Base-by-base conservation (phyloP, 2,888 invertebrate species). In the Platycheirus rosarum region DNA sequence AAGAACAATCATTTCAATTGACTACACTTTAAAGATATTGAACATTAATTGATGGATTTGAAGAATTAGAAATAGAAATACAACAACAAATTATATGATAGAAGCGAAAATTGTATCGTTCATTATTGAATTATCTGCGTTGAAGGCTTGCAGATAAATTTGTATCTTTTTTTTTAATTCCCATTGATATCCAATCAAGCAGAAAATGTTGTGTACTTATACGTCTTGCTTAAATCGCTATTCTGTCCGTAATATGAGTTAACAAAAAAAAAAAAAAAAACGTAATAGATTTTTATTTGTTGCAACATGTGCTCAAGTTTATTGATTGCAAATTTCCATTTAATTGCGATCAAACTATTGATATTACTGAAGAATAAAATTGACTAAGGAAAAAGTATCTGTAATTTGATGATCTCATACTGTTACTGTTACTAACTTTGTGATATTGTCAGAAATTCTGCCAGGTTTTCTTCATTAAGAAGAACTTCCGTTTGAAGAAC, bases 1-100 rank as follows among this genome's bases (percentile, higher is more conserved):
- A 73, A 66, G 48, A 71, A 77, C 82, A 82, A 82, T 68, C 77
- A 77, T 73, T 77, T 77, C 71, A 82, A 82, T 82, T 82, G 82
- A 68, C 48, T 82, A 82, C 68, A 77, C 71, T 68, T 77, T 77
- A 82, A 73, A 68, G 63, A 82, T 79, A 73, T 73, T 73, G 77
- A 82, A 82, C 71, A 66, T 82, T 73, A 71, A 42, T 42, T 77
- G 77, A 82, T 73, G 71, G 77, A 73, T 82, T 82, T 77, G 42
- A 76, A 68, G 13, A 75, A 80, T 60, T 71, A 60, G 29, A 40
- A 55, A 60, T 20, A 20, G 20, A 16, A 44, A 26, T 3, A 26
- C 23, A 14, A 62, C 11, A 13, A 29, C n/a, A n/a, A n/a, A n/a
- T n/a, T n/a, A n/a, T n/a, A n/a, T n/a, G 35, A 69, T 20, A 44